A percentile compares a stretch with the other conserved stretches of the same genome.
Conservation (phyloP, 2,888 invertebrate genomes). For the Drosophila borborema region DNA sequence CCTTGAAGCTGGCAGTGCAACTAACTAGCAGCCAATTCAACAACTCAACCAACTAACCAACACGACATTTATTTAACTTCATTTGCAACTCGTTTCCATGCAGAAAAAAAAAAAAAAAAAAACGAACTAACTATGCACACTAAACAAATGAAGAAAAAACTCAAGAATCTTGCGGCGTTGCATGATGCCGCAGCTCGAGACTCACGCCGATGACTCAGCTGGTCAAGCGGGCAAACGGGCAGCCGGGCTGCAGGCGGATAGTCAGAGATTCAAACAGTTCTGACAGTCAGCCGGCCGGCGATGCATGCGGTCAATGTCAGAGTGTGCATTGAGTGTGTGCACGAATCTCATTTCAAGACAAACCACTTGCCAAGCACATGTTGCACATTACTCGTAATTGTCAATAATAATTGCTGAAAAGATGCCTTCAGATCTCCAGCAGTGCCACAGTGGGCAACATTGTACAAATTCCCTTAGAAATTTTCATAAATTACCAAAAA, state of each 20-base stretch:
- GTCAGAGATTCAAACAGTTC: slow-evolving; percentile 8
- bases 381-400: slow-evolving; percentile 66
- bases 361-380: slow-evolving; percentile 74
- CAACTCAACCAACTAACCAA: slow-evolving; percentile 21
- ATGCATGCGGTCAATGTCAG: slow-evolving; percentile 71
- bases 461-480: too few relatives aligned
- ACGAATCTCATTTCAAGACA: slow-evolving; percentile 81
- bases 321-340: slow-evolving; percentile 51
- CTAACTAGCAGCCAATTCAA: slow-evolving; percentile 37
- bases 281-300: slow-evolving; percentile 58
- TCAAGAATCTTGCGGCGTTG: slow-evolving; percentile 57
- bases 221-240: slow-evolving; percentile 2
- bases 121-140: not conserved
- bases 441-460: slow-evolving; percentile 23
- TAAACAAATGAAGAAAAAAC: slow-evolving; percentile 16
- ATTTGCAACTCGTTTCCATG: slow-evolving; percentile 70
- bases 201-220: slow-evolving; percentile 62
- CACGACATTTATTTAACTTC: slow-evolving; percentile 67
- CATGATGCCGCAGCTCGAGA: slow-evolving; percentile 20
- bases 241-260: not conserved
- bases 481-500: not conserved
- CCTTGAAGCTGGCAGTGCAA: slow-evolving; percentile 58
- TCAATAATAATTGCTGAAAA: slow-evolving; percentile 59
- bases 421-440: slow-evolving; percentile 50
- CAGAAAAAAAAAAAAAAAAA: slow-evolving; percentile 14